Evolutionary conservation across 2,888 invertebrate species (phyloP).

Genomic region (Rapana venosa): DNA sequence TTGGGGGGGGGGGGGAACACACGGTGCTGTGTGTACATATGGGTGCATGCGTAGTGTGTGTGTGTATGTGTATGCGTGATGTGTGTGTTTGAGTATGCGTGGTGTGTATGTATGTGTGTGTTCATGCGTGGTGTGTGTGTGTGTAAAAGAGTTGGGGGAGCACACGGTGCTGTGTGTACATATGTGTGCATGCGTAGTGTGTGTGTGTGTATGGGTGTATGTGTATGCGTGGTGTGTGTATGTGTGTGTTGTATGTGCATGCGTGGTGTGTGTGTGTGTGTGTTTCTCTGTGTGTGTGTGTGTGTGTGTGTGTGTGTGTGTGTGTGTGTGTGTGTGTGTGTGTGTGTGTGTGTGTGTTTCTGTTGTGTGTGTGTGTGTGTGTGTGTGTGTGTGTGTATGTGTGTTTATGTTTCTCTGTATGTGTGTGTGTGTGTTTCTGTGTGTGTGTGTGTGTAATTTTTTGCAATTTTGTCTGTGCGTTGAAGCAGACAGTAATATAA

Average conservation of each 20-base stretch:
- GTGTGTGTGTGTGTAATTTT: background rate
- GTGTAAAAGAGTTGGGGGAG: background rate
- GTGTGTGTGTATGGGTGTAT: background rate
- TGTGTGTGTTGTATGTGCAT: too few species aligned
- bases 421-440: background rate
- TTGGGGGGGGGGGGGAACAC: too few species aligned
- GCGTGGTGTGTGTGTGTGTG: too few species aligned
- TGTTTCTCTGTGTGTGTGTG: too few species aligned
- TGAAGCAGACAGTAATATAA: too few species aligned
- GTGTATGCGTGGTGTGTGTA: background rate
- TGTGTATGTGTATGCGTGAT: background rate
- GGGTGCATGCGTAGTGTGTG: background rate
- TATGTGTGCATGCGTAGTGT: background rate
- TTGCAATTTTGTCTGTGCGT: background rate
- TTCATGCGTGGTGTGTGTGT: slow-evolving; percentile 6
- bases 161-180: background rate
- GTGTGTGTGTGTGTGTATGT: slow-evolving; percentile 1
- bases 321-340: too few species aligned
- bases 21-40: background rate
- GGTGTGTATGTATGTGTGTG: slow-evolving; percentile 5
- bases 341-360: too few species aligned
- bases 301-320: background rate
- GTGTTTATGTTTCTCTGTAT: background rate
- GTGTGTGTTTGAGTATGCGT: slow-evolving; percentile 1
- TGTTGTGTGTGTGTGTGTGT: background rate